Evolutionary conservation across 1,140 invertebrate species (phyloP).

Genomic region (Myzus persicae): DNA sequence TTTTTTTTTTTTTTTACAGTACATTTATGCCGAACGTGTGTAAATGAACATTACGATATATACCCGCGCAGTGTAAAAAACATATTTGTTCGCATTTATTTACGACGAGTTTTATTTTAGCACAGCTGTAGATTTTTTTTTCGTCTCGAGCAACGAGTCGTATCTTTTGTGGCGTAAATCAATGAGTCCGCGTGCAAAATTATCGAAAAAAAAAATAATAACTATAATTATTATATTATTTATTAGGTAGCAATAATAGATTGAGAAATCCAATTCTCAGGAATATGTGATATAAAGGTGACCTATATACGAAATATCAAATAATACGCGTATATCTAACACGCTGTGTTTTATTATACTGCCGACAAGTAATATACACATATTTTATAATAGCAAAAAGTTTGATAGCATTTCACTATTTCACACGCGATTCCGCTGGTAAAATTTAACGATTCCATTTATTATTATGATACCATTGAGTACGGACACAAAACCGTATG

Average conservation of each 20-base stretch:
- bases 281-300: background rate
- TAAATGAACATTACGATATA: slow-evolving; percentile 50
- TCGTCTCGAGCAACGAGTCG: background rate
- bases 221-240: background rate
- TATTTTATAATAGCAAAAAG: background rate
- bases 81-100: slow-evolving; percentile 54
- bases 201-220: slow-evolving; percentile 13
- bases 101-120: slow-evolving; percentile 47
- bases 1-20: slow-evolving; percentile 32
- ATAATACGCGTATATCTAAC: background rate
- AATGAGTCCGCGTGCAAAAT: background rate
- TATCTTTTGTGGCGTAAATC: background rate
- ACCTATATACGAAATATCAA: background rate
- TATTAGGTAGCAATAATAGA: background rate
- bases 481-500: background rate
- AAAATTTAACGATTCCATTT: background rate
- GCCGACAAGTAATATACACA: background rate
- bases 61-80: slow-evolving; percentile 18
- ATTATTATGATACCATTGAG: background rate
- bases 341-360: background rate
- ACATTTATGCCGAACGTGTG: slow-evolving; percentile 39
- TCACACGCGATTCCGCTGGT: background rate
- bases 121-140: slow-evolving; percentile 41
- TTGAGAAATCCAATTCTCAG: background rate
- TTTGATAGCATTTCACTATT: background rate